Evolutionary conservation across 2,888 invertebrate species (phyloP).

Genomic region (Sericinus montela): DNA sequence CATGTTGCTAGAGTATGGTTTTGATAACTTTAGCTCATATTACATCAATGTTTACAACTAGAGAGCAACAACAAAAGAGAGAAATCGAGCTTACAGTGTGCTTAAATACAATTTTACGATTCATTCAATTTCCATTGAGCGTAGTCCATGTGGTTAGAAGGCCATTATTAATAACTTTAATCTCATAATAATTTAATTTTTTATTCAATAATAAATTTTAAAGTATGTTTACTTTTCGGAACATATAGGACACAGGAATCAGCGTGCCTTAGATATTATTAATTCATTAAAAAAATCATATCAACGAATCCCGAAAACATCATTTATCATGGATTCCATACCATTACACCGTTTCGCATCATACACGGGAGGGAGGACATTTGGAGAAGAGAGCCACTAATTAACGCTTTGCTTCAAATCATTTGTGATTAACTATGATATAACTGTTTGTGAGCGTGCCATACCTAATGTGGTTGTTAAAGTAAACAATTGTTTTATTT

Average conservation of each 20-base stretch:
- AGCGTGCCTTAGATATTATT: slow-evolving; percentile 1
- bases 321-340: not conserved
- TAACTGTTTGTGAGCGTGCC: slow-evolving; percentile 61
- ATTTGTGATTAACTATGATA: slow-evolving; percentile 49
- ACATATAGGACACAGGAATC: slow-evolving; percentile 4
- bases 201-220: too few species aligned
- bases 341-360: slow-evolving; percentile 4
- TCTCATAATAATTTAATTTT: too few species aligned
- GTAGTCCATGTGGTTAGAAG: too few species aligned
- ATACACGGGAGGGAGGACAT: slow-evolving; percentile 3
- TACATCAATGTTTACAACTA: too few species aligned
- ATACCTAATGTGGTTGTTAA: slow-evolving; percentile 40
- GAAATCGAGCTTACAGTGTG: too few species aligned
- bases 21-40: too few species aligned
- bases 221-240: too few species aligned
- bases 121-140: too few species aligned
- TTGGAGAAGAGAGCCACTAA: slow-evolving; percentile 11
- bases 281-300: not conserved
- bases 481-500: not conserved
- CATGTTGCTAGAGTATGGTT: too few species aligned
- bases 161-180: too few species aligned
- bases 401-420: slow-evolving; percentile 56
- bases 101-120: too few species aligned
- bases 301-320: not conserved
- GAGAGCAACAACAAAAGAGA: too few species aligned